phyloP scores from a whole-genome alignment of 2,888 invertebrate species.

The Agrenia bidenticulata region DNA sequence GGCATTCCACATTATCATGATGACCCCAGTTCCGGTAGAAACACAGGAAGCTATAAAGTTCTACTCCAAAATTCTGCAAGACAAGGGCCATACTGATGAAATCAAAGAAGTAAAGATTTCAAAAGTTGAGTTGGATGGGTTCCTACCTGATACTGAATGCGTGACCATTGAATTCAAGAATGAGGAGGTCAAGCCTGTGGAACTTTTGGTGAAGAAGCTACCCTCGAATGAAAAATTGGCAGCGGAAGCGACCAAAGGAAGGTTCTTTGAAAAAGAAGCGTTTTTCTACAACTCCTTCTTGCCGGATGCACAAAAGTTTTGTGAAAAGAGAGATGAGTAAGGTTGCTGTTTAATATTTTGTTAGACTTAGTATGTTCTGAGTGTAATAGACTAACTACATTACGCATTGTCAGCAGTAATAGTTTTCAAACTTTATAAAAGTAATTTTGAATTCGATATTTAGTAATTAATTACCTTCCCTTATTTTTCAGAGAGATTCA shows the following conservation, averaged over 20 bases:
- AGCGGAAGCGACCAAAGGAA: not conserved
- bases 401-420: too few relatives aligned
- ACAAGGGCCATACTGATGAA: conserved; percentile 14
- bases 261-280: conserved; percentile 19
- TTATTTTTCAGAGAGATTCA: not conserved
- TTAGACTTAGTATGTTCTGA: not conserved
- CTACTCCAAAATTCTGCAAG: conserved; percentile 6
- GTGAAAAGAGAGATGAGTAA: conserved; percentile 9
- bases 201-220: conserved; percentile 22
- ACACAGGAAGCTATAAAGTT: not conserved
- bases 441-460: not conserved
- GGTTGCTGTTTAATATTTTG: conserved; percentile 6
- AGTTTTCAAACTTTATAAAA: not conserved
- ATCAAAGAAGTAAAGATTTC: not conserved
- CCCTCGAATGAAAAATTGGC: not conserved
- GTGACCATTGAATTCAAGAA: conserved; percentile 14
- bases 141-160: conserved; percentile 4
- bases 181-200: not conserved
- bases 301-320: conserved; percentile 4
- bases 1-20: not conserved
- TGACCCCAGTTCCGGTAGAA: not conserved
- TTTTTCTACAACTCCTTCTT: conserved; percentile 20
- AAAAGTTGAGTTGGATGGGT: conserved; percentile 1
- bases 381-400: not conserved
- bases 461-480: too few relatives aligned